phyloP scores from a whole-genome alignment of 2,797 vertebrate genomes.

The Leucoraja ocellata region DNA sequence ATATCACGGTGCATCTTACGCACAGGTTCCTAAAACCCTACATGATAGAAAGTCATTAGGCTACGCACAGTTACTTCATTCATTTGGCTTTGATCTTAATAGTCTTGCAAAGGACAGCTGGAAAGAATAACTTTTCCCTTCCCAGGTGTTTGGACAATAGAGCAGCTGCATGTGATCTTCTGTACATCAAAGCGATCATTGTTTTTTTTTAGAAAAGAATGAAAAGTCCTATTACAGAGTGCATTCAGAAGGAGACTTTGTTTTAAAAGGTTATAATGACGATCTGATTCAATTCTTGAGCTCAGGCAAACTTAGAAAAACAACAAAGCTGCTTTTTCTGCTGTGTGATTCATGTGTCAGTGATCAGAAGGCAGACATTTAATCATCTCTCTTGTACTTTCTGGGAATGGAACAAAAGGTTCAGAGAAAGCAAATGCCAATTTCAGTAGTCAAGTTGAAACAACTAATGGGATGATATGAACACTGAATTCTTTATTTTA shows the following conservation, averaged over 20 bases:
- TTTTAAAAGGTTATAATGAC: neutral
- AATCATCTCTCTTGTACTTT: neutral
- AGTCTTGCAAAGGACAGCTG: neutral
- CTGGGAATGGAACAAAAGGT: neutral
- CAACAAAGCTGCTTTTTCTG: neutral
- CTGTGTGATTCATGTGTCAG: neutral
- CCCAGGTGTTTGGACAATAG: slow-evolving; percentile 29
- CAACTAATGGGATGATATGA: no score
- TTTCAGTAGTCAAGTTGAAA: neutral
- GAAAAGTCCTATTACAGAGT: neutral
- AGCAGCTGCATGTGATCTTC: slow-evolving; percentile 23
- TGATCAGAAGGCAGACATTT: neutral
- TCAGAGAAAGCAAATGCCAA: neutral
- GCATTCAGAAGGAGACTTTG: neutral
- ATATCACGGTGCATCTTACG: neutral
- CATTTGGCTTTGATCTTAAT: slow-evolving; percentile 29
- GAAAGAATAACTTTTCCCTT: neutral
- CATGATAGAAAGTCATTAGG: neutral
- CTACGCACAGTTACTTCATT: neutral
- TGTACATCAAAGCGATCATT: slow-evolving; percentile 16
- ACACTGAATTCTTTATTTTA: no score
- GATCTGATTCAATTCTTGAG: neutral
- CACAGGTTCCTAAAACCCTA: neutral
- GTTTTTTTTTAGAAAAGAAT: neutral
- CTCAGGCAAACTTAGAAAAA: neutral